phyloP scores from a whole-genome alignment of 2,888 invertebrate genomes.

The Digitonthophagus gazella region DNA sequence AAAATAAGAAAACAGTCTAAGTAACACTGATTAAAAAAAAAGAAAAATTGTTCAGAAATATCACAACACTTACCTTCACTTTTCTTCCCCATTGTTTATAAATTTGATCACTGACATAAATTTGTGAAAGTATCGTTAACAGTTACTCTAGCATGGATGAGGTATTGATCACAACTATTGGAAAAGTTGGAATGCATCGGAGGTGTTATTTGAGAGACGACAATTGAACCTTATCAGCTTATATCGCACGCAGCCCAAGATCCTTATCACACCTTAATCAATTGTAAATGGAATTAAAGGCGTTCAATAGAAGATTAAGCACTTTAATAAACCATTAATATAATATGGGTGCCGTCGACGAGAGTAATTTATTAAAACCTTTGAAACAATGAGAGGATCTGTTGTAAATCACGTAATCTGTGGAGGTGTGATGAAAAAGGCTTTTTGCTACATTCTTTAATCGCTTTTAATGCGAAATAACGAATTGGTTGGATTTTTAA shows the following conservation, averaged over 20 bases:
- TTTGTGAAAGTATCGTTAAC: background rate
- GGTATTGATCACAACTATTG: background rate
- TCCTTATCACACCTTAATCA: constrained; percentile 6
- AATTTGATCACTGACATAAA: background rate
- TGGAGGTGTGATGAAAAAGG: background rate
- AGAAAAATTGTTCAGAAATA: background rate
- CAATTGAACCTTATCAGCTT: constrained; percentile 5
- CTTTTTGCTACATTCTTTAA: background rate
- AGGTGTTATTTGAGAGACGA: background rate
- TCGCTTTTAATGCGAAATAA: background rate
- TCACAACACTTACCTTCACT: constrained; percentile 1
- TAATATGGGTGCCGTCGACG: no score
- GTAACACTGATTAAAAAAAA: background rate
- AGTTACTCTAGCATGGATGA: background rate
- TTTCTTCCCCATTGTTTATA: constrained; percentile 5
- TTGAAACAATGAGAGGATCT: background rate
- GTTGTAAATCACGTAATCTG: background rate
- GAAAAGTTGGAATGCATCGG: background rate
- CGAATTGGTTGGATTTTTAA: background rate
- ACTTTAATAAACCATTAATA: no score
- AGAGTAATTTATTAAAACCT: background rate
- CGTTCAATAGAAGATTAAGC: background rate
- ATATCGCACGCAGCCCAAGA: background rate
- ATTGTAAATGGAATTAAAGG: constrained; percentile 14
- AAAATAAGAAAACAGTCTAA: no score